Conservation (phyloP, 2,888 invertebrate species). For the Callyntrura sp. region DNA sequence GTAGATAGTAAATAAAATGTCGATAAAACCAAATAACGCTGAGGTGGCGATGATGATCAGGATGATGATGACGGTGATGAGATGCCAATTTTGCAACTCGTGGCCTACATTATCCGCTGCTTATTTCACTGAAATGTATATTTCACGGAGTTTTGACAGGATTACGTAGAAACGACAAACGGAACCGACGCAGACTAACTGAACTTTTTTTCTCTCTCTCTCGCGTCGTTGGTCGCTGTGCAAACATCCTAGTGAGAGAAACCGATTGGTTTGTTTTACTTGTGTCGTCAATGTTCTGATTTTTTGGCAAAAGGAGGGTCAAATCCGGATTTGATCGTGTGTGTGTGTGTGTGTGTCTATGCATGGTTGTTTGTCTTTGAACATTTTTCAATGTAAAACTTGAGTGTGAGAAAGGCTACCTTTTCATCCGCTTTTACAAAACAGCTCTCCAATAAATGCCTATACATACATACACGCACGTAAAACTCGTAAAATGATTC, state of each 20-base stretch:
- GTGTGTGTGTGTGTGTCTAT: neutral
- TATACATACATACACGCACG: neutral
- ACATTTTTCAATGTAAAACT: conserved; percentile 18
- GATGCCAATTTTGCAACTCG: neutral
- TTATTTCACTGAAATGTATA: conserved; percentile 38
- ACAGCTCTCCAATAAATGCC: conserved; percentile 22
- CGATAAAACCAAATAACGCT: neutral
- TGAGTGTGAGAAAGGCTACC: neutral
- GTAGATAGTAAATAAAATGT: too few species aligned
- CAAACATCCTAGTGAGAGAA: conserved; percentile 55
- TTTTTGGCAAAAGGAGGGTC: conserved; percentile 47
- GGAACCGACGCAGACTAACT: conserved; percentile 1
- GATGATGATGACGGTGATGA: conserved; percentile 12
- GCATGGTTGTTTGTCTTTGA: too few species aligned
- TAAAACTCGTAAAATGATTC: conserved; percentile 44
- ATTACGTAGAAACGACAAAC: too few species aligned
- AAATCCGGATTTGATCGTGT: conserved; percentile 59
- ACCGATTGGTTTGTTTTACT: conserved; percentile 2
- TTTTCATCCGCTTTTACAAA: conserved; percentile 13
- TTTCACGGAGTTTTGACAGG: neutral
- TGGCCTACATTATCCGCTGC: conserved; percentile 26
- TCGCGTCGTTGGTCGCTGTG: too few species aligned
- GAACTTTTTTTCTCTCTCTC: conserved; percentile 1
- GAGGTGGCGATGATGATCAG: neutral
- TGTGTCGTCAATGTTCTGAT: conserved; percentile 2